These are phyloP conservation scores for Pedetes capensis DNA, from an alignment of 2,113 vertebrate genomes.

Conservation along the genomic window DNA sequence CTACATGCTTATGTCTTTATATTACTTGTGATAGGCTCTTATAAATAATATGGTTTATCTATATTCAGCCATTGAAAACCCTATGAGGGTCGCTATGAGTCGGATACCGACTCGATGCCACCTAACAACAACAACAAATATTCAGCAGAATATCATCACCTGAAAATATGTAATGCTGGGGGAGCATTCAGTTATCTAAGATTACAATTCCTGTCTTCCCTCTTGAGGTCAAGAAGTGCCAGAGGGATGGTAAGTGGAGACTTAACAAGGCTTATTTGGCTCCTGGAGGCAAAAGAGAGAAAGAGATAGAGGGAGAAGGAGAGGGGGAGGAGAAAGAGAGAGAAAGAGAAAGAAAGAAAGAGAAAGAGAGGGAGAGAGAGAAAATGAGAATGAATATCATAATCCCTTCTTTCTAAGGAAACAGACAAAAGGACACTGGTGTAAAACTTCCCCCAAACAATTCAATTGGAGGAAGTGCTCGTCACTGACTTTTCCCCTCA, in stretches of 20 bases:
- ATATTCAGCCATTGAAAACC: no score
- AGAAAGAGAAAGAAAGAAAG: no score
- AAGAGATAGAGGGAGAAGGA: no score
- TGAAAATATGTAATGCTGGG: conserved; percentile 60
- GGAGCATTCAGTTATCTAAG: conserved; percentile 58
- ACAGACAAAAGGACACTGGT: conserved; percentile 83
- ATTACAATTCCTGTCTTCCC: conserved; percentile 50
- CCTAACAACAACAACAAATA: no score
- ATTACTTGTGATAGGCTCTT: conserved; percentile 36
- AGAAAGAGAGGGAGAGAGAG: no score
- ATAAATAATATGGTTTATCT: conserved; percentile 46
- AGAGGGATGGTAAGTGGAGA: conserved; percentile 19
- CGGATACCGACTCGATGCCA: no score
- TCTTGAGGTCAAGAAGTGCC: conserved; percentile 55
- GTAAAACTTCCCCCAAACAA: conserved; percentile 87
- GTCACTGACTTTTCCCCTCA: conserved; percentile 89
- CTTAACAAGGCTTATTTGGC: conserved; percentile 28
- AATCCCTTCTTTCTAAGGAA: conserved; percentile 83
- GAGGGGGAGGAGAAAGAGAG: no score
- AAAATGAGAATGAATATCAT: no score
- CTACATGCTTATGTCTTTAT: conserved; percentile 49
- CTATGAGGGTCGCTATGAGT: no score
- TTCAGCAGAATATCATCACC: conserved; percentile 67
- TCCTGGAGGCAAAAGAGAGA: conserved; percentile 66
- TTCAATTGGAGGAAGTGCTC: conserved; percentile 95